Evolutionary conservation across 1,140 invertebrate genomes (phyloP), one percentile per base, ranked within the genome.

Genomic region (Drosophila sp.): DNA sequence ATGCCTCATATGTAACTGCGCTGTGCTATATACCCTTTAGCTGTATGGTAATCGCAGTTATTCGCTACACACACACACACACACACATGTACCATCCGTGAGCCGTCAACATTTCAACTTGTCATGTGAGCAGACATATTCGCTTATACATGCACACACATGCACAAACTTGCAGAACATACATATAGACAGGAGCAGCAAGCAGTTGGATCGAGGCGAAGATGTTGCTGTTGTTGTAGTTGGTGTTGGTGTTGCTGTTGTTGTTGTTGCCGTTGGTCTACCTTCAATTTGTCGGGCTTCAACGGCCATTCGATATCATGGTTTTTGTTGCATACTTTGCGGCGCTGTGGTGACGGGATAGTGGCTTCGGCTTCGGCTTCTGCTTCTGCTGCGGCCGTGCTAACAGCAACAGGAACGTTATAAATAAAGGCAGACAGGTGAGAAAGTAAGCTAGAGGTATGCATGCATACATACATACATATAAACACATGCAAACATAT

Each of bases 51-150:
- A 72, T 43, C 27, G 45, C 36, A 72, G 62, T 56, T 67, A 77
- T 72, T 57, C 78, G 59, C 69, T 69, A n/a, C n/a, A n/a, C n/a
- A 48, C 25, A 61, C 41, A 58, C 63, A 59, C 59, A 46, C 8
- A 57, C 34, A 64, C 45, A 79, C 36, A 62, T 13, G 41, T 21
- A 69, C 63, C 82, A 79, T 87, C 82, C 82, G 79, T 76, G 76
- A 82, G 82, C 82, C 82, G 83, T 87, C 82, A 89, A 82, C 82
- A 89, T 87, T 89, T 87, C 82, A 89, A 87, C 83, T 82, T 87
- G 78, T 87, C 82, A 82, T 78, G 83, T 76, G 64, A 82, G 76
- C 75, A 66, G 71, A 51, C 67, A 79, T 57, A 72, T 66, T 54
- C 61, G 53, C 54, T 41, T 18, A 53, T 62, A 62, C 53, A 58